These are phyloP conservation scores for Papilio dardanus DNA, from an alignment of 1,140 invertebrate genomes.

Conservation along the genomic window DNA sequence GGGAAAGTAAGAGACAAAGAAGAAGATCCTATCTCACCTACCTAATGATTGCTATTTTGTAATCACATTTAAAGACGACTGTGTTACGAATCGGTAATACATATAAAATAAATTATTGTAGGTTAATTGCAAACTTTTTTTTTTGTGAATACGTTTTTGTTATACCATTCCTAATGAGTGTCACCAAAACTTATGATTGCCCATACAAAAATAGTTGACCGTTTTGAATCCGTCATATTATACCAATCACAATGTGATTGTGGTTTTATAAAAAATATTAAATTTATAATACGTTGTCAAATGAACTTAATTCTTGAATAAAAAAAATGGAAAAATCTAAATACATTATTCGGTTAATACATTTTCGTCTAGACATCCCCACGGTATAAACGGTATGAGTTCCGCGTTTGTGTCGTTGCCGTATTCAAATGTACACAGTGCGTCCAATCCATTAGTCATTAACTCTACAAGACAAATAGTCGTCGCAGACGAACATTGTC, in stretches of 20 bases:
- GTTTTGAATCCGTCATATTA: background rate
- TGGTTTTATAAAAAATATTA: no score
- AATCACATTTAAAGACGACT: background rate
- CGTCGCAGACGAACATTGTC: slow-evolving; percentile 16
- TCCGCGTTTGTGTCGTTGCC: slow-evolving; percentile 18
- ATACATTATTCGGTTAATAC: background rate
- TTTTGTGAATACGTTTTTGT: background rate
- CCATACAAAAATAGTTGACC: background rate
- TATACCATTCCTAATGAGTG: background rate
- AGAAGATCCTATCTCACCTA: background rate
- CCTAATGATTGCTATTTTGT: slow-evolving; percentile 5
- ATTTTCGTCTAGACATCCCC: slow-evolving; percentile 18
- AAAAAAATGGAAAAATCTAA: slow-evolving; percentile 3
- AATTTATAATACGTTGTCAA: background rate
- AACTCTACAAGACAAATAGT: slow-evolving; percentile 23
- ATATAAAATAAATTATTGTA: background rate
- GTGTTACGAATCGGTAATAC: background rate
- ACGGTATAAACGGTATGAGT: background rate
- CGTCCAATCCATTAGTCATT: slow-evolving; percentile 32
- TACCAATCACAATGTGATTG: background rate
- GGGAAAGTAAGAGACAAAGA: background rate
- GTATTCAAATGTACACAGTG: slow-evolving; percentile 27
- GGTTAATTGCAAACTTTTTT: background rate
- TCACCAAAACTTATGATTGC: background rate
- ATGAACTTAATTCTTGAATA: background rate